Evolutionary conservation across 2,113 vertebrate genomes (phyloP), one percentile per base, ranked within the genome.

Genomic region (Nematolebias whitei): DNA sequence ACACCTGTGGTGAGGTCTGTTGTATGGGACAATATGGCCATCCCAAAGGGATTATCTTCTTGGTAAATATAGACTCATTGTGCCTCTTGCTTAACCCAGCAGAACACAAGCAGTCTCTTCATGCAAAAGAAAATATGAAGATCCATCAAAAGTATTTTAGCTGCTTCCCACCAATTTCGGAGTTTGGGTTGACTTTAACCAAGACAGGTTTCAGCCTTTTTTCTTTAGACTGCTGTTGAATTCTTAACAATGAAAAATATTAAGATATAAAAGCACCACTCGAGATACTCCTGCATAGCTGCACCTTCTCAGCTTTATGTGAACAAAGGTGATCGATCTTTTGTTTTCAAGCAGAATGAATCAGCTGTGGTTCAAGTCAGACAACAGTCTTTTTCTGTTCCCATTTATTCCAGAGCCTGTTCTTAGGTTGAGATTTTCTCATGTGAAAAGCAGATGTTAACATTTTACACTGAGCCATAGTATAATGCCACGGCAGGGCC

Each of bases 1-100:
- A 65, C 85, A 91, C 86, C 83, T 90, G 88, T 84, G 81, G 78
- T 71, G 7, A 68, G 83, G 78, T 90, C 79, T 89, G 83, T 88
- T 86, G 81, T 79, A 77, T 65, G 80, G 76, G 78, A 89, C 86
- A 89, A 90, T 88, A 78, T 87, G 83, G 20, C 84, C 41, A 68
- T 74, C 79, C 71, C 63, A 53, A 68, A 54, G 57, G 52, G 79
- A 63, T 86, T 83, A 82, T 80, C 79, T 39, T 80, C 58, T 38
- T 7, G 50, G 50, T 83, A 85, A 79, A 81, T 81, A 77, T 87
- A 86, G 81, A 69, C 47, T 23, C 63, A 63, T 68, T 69, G 38
- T 65, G 66, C 65, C 67, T 76, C 35, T 71, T 15, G 48, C 68
- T 84, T 61, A 57, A 60, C 68, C 20, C 48, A 5, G 12, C 57